Base-by-base conservation (phyloP, 1,140 invertebrate genomes). In the Tetraneura akinire region DNA sequence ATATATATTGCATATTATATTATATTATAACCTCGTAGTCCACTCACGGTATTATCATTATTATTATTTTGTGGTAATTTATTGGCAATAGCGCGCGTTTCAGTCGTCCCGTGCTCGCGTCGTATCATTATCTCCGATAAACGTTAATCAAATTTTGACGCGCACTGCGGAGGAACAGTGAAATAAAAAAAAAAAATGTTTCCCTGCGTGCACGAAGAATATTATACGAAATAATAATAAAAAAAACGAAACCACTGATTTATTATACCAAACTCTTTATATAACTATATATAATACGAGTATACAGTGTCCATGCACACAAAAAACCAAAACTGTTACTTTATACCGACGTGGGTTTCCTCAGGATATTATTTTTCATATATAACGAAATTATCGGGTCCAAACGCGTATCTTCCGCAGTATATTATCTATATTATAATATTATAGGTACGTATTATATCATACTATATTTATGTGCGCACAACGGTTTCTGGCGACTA, bases 91-190 rank as follows among this genome's bases (percentile, higher is more conserved):
- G 23, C 66, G 42, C 45, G 23, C 21, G 45, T 47, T 14, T 13
- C n/a, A n/a, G n/a, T 70, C 66, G 66, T 49, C 23, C 47, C 14
- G 37, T 45, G 66, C 37, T n/a, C 66, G 49, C 53, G 55, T 60
- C 37, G 74, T 60, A 60, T 60, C 47, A 78, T 78, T 62, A 60
- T 78, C 55, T 55, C 55, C 37, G 74, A 78, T 78, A 60, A 45
- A 78, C 74, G 74, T 78, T 78, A 78, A 78, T 78, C 74, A 78
- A 78, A 78, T 78, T 78, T 78, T 78, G 74, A 78, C 74, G 9
- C 55, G 21, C 68, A 23, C 68, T 4, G 68, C 68, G 5, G 68
- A 68, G 42, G 68, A 71, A 71, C 29, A 71, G 18, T 47, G 9
- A 47, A 13, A n/a, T n/a, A 68, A n/a, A 64, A 26, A 62, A 68